Evolutionary conservation across 2,888 invertebrate species (phyloP), one percentile per base, ranked within the genome.

Genomic region (Pachymerium ferrugineum): DNA sequence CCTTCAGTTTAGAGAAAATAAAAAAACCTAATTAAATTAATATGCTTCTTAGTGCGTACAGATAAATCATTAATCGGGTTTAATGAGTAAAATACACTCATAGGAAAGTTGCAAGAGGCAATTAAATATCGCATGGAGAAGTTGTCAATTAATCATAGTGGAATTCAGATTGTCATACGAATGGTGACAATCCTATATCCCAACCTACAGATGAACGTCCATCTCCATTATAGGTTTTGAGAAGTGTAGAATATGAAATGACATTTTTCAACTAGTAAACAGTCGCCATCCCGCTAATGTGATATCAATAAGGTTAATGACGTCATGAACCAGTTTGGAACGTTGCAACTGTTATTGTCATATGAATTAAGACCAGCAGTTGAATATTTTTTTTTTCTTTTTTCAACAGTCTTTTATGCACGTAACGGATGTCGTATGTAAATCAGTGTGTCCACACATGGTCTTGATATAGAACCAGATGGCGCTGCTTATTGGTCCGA

Each of bases 221-320:
- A 54, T 54, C 54, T 25, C 25, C 25, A 22, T 25, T 54, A 25
- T 25, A 25, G 54, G 54, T 54, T 54, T 54, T n/a, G n/a, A n/a
- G 54, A 54, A 54, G 28, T 25, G 54, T 54, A 5, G 25, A 25
- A 28, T 25, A 54, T 54, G 14, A 54, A 54, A 54, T 54, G 54
- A 25, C 54, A 54, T 10, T 54, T 54, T 54, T n/a, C n/a, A n/a
- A n/a, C n/a, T n/a, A n/a, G n/a, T n/a, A 25, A 54, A 54, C 25
- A 25, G 54, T 25, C 12, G 25, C 25, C 54, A 54, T 25, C 25
- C 8, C 54, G 54, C 54, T 54, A 54, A 54, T 54, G 54, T 25
- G 54, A 54, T 54, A 54, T 54, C 54, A 14, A 54, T 54, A 54
- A 54, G 54, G 54, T 54, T 54, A 54, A 54, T 54, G 54, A 54